These are phyloP conservation scores for Sturnira hondurensis DNA, from an alignment of 2,113 vertebrate genomes.

Conservation along the genomic window DNA sequence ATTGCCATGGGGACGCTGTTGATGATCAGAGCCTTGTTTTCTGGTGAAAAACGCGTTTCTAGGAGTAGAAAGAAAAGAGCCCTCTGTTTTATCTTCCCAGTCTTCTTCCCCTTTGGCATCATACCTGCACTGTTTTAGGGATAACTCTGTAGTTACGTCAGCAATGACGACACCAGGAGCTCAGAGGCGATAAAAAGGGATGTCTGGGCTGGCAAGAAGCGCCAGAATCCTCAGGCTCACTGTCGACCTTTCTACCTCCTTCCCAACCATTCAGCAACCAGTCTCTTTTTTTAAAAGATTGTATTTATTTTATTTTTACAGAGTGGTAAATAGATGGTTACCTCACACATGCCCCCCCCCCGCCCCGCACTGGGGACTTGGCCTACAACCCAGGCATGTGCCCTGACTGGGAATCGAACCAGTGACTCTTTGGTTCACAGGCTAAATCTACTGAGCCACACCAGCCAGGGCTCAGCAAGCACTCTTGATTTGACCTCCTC, in stretches of 20 bases:
- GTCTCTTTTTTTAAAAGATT: too few relatives aligned
- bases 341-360: too few relatives aligned
- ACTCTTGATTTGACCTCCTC: not conserved
- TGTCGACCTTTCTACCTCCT: not conserved
- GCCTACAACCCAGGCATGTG: too few relatives aligned
- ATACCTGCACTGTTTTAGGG: not conserved
- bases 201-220: not conserved
- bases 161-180: not conserved
- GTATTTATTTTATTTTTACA: too few relatives aligned
- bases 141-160: not conserved
- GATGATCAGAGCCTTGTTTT: not conserved
- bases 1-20: not conserved
- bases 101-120: not conserved
- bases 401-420: too few relatives aligned
- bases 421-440: too few relatives aligned
- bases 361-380: too few relatives aligned
- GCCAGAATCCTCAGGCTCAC: not conserved
- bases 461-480: not conserved
- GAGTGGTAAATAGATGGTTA: too few relatives aligned
- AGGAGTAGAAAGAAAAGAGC: not conserved
- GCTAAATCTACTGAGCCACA: too few relatives aligned
- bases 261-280: not conserved
- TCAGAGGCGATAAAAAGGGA: not conserved
- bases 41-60: not conserved
- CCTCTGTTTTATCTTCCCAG: not conserved